Evolutionary conservation across 2,888 invertebrate species (phyloP).

Genomic region (Lasius fuliginosus): DNA sequence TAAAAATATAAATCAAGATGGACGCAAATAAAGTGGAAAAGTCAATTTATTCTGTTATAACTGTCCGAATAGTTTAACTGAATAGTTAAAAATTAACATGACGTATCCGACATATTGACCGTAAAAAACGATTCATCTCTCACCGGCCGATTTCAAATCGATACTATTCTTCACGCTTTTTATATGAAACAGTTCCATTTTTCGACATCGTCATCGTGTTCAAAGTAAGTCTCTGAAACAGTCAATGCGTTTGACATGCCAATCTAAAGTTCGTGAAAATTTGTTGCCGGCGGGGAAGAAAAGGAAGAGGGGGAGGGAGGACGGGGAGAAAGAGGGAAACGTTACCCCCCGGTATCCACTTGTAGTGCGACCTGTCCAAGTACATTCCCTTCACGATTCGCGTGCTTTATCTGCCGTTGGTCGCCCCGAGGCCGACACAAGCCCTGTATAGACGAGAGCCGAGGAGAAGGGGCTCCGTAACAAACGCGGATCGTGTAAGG

Average conservation of each 20-base stretch:
- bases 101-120: not conserved
- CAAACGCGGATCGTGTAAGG: constrained; percentile 85
- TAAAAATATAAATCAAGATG: not conserved
- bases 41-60: not conserved
- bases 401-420: constrained; percentile 84
- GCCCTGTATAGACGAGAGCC: constrained; percentile 62
- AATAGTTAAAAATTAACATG: not conserved
- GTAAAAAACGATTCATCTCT: not conserved
- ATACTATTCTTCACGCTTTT: not conserved
- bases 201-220: not conserved
- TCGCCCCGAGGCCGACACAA: constrained; percentile 79
- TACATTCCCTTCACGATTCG: constrained; percentile 74
- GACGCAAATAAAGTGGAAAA: not conserved
- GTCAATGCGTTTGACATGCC: constrained; percentile 58
- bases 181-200: not conserved
- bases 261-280: constrained; percentile 55
- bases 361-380: constrained; percentile 74
- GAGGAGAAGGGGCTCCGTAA: constrained; percentile 76
- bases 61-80: not conserved
- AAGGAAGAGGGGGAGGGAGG: not conserved
- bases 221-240: constrained; percentile 6
- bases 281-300: not conserved
- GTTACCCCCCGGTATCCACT: constrained; percentile 76
- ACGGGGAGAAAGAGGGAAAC: not conserved
- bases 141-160: not conserved